phyloP scores from a whole-genome alignment of 2,797 vertebrate species.

The Cyprinella venusta region DNA sequence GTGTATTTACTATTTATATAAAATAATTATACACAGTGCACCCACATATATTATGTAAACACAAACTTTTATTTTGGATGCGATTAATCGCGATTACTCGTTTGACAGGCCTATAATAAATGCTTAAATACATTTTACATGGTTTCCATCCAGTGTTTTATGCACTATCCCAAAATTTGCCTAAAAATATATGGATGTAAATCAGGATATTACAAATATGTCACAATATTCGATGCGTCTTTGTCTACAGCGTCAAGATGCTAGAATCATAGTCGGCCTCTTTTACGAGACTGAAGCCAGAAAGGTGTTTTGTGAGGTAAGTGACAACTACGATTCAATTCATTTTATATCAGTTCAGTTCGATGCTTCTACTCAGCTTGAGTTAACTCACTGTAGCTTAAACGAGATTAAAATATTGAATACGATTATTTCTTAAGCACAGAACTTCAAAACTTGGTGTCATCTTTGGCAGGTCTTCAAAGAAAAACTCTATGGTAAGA shows the following conservation, averaged over 20 bases:
- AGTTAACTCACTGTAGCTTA: background rate
- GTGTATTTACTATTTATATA: too few species aligned
- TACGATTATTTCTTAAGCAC: background rate
- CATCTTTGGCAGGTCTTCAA: slow-evolving; percentile 86
- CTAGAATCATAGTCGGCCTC: slow-evolving; percentile 94
- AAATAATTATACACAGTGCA: too few species aligned
- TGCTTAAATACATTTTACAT: background rate
- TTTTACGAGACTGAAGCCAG: slow-evolving; percentile 96
- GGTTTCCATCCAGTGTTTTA: background rate
- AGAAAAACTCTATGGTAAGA: slow-evolving; percentile 95
- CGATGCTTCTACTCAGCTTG: background rate
- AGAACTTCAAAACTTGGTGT: background rate
- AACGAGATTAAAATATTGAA: slow-evolving; percentile 11
- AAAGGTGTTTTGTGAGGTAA: slow-evolving; percentile 95
- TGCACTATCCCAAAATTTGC: background rate
- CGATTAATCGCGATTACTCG: too few species aligned
- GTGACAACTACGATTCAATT: background rate
- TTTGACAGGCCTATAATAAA: too few species aligned
- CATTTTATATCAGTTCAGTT: background rate
- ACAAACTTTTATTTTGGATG: too few species aligned
- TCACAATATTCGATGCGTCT: background rate
- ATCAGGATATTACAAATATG: background rate
- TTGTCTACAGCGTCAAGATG: slow-evolving; percentile 86
- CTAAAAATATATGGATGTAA: background rate
- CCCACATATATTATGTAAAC: too few species aligned